phyloP scores from a whole-genome alignment of 2,113 vertebrate genomes.

The Blennius ocellaris region DNA sequence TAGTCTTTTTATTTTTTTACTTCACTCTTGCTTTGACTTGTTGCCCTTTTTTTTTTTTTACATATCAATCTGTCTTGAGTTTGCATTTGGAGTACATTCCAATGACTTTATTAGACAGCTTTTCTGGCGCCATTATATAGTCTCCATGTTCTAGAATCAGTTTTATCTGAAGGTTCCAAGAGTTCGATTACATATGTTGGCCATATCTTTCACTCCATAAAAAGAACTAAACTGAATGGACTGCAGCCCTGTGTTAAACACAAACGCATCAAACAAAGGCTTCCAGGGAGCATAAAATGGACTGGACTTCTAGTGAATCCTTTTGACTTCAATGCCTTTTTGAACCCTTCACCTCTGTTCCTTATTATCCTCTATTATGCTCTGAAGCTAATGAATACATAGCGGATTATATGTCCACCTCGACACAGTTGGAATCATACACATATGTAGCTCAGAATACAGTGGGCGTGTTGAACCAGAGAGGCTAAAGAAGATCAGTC shows the following conservation, averaged over 20 bases:
- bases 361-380: not conserved
- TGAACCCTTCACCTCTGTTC: not conserved
- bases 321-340: not conserved
- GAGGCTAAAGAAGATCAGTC: slow-evolving; percentile 19
- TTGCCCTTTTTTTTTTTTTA: not conserved
- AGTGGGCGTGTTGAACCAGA: slow-evolving; percentile 7
- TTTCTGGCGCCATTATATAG: slow-evolving; percentile 43
- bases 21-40: not conserved
- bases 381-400: not conserved
- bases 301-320: not conserved
- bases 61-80: not conserved
- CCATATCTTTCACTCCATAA: slow-evolving; percentile 33
- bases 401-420: not conserved
- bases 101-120: slow-evolving; percentile 11
- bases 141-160: slow-evolving; percentile 27
- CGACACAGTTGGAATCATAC: slow-evolving; percentile 3
- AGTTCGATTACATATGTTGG: slow-evolving; percentile 14
- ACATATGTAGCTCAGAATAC: not conserved
- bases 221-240: slow-evolving; percentile 11
- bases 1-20: slow-evolving; percentile 17
- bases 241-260: slow-evolving; percentile 13
- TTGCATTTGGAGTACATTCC: slow-evolving; percentile 19
- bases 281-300: not conserved
- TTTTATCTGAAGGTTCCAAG: slow-evolving; percentile 23
- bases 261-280: slow-evolving; percentile 6